Evolutionary conservation across 2,888 invertebrate species (phyloP).

Genomic region (Drosophila percnosoma): DNA sequence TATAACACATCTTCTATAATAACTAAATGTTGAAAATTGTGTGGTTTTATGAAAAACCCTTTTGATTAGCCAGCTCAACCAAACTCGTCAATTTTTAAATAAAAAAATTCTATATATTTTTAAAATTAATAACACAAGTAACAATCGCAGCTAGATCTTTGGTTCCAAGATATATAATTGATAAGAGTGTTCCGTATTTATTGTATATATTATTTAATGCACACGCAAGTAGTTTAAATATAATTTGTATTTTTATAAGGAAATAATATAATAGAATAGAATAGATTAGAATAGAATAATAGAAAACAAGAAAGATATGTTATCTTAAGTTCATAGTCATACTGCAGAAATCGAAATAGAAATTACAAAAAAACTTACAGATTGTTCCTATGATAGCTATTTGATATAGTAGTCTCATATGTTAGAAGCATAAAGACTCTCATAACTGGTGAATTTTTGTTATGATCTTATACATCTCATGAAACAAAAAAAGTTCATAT

Average conservation of each 20-base stretch:
- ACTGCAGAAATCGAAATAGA: not conserved
- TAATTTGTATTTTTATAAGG: not conserved
- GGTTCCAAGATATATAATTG: not conserved
- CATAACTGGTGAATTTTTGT: not conserved
- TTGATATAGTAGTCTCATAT: not conserved
- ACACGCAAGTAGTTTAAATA: accelerated
- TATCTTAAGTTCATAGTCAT: not conserved
- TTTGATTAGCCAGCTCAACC: no score
- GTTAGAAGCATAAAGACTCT: not conserved
- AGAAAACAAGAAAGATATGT: not conserved
- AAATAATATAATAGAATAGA: no score
- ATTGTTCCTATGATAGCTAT: not conserved
- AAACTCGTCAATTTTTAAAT: no score
- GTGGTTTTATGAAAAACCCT: accelerated
- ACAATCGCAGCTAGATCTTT: accelerated
- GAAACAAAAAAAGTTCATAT: not conserved
- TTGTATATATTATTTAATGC: not conserved
- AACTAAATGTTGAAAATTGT: not conserved
- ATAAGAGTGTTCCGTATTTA: not conserved
- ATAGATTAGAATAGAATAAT: no score
- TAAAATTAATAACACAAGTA: not conserved
- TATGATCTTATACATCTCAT: not conserved
- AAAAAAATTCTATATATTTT: not conserved
- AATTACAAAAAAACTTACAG: not conserved
- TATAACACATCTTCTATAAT: not conserved